Conservation (phyloP, 2,113 vertebrate genomes). For the Blennius ocellaris region DNA sequence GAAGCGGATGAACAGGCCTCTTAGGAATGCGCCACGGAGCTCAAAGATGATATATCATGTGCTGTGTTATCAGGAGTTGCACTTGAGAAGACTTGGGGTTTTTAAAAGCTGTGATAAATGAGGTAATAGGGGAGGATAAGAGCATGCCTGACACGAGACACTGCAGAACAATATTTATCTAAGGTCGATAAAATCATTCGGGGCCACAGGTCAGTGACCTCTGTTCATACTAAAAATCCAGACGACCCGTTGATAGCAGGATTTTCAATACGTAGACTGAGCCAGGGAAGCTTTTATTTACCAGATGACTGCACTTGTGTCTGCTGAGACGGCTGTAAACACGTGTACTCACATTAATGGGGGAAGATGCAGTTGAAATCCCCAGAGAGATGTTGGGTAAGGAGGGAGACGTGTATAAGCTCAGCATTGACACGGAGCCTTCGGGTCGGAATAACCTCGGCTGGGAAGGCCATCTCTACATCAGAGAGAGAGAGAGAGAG, state of each 20-base stretch:
- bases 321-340: neutral
- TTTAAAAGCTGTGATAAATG: constrained; percentile 82
- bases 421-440: constrained; percentile 93
- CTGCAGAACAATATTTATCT: constrained; percentile 83
- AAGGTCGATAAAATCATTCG: constrained; percentile 80
- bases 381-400: constrained; percentile 97
- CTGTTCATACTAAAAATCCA: constrained; percentile 44
- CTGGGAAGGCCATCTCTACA: constrained; percentile 92
- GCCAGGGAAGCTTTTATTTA: constrained; percentile 9
- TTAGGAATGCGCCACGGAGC: constrained; percentile 69
- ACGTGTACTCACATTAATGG: constrained; percentile 89
- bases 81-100: constrained; percentile 75
- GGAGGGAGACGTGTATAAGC: constrained; percentile 96
- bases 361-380: constrained; percentile 88
- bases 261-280: constrained; percentile 49
- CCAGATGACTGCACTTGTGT: constrained; percentile 16
- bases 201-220: constrained; percentile 75
- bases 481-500: constrained; percentile 57
- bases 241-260: constrained; percentile 59
- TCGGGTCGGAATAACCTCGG: constrained; percentile 92
- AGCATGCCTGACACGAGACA: constrained; percentile 76
- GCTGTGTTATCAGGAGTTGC: constrained; percentile 69
- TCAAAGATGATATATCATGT: constrained; percentile 73
- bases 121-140: constrained; percentile 79
- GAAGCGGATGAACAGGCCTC: constrained; percentile 51